phyloP scores from a whole-genome alignment of 2,888 invertebrate species.

The Ophion costatus region DNA sequence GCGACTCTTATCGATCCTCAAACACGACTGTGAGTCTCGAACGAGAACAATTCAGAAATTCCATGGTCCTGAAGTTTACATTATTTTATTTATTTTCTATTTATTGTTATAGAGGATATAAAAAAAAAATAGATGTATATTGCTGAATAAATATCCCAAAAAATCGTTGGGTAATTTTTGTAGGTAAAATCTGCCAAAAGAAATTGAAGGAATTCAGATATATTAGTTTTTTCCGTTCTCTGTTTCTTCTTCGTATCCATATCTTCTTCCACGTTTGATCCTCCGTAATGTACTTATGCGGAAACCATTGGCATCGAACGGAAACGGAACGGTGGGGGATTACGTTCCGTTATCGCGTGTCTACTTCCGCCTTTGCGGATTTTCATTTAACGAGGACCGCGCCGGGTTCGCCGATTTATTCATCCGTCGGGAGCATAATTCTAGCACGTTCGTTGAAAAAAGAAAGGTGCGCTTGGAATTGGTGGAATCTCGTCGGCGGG shows the following conservation, averaged over 20 bases:
- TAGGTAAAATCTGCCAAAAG: no score
- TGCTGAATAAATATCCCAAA: no score
- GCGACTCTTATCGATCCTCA: conserved; percentile 1
- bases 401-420: neutral
- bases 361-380: conserved; percentile 57
- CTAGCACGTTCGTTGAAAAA: conserved; percentile 10
- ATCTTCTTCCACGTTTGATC: neutral
- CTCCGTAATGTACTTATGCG: conserved; percentile 1
- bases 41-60: no score
- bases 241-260: neutral
- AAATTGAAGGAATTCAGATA: no score
- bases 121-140: no score
- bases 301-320: conserved; percentile 59
- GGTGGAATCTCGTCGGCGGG: no score
- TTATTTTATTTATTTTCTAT: no score
- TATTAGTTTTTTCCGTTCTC: neutral
- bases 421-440: neutral
- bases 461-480: neutral
- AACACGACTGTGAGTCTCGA: no score
- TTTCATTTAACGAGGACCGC: conserved; percentile 50
- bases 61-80: no score
- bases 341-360: conserved; percentile 60
- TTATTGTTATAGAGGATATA: no score
- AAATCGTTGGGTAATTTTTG: no score
- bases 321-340: conserved; percentile 55